Evolutionary conservation across 2,888 invertebrate genomes (phyloP).

Genomic region (Malthinus seriepunctatus): DNA sequence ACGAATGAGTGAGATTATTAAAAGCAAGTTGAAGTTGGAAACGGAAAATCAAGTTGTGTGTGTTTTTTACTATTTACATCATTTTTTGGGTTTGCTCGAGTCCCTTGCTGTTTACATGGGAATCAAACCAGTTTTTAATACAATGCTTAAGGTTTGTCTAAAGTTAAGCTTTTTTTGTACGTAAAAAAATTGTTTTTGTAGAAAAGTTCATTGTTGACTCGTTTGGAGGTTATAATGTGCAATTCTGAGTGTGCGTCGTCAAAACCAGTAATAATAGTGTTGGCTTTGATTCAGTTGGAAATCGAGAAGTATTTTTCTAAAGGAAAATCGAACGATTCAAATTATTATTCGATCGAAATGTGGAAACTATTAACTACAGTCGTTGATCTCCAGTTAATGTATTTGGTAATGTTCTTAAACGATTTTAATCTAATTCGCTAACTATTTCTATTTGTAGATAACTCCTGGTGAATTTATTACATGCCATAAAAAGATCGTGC

Average conservation of each 20-base stretch:
- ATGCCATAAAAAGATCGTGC: constrained; percentile 65
- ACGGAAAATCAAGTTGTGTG: constrained; percentile 64
- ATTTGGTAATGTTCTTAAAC: too few species aligned
- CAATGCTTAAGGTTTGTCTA: constrained; percentile 57
- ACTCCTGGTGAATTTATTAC: constrained; percentile 65
- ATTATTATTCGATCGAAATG: constrained; percentile 52
- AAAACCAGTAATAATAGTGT: constrained; percentile 74
- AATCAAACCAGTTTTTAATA: constrained; percentile 58
- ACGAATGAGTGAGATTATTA: constrained; percentile 84
- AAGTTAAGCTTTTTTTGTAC: not conserved
- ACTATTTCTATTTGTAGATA: constrained; percentile 69
- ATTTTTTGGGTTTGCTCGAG: constrained; percentile 66
- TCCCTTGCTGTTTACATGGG: constrained; percentile 60
- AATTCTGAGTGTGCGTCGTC: constrained; percentile 76
- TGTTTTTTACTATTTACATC: constrained; percentile 69
- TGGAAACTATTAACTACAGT: constrained; percentile 71
- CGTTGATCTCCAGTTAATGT: constrained; percentile 71
- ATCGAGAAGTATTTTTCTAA: constrained; percentile 57
- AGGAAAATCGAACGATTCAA: constrained; percentile 38
- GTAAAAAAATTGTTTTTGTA: constrained; percentile 37
- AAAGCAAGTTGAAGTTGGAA: constrained; percentile 72
- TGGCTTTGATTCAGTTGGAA: constrained; percentile 76
- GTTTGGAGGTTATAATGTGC: constrained; percentile 75
- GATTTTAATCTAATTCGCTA: too few species aligned
- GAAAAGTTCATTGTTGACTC: constrained; percentile 66